These are phyloP conservation scores for Aplodontia rufa DNA, from an alignment of 2,113 vertebrate genomes.

Conservation along the genomic window DNA sequence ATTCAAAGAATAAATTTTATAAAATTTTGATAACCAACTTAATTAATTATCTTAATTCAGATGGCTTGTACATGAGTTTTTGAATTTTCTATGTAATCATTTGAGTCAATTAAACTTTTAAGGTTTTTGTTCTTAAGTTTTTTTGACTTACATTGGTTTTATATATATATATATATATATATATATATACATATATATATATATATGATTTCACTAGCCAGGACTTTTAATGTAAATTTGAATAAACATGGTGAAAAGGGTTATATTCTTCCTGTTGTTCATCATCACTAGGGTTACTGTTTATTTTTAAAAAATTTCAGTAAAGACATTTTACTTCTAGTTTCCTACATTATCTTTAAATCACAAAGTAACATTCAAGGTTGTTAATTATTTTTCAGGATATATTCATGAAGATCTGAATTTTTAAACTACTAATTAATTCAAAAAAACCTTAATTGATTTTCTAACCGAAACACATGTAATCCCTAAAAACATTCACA, in stretches of 20 bases:
- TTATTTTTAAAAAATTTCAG: neutral
- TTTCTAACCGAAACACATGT: neutral
- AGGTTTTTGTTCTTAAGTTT: neutral
- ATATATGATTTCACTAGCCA: neutral
- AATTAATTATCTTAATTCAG: neutral
- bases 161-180: no score
- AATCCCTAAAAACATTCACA: neutral
- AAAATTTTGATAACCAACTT: neutral
- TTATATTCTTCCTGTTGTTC: neutral
- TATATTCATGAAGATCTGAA: neutral
- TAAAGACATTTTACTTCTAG: neutral
- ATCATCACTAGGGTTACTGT: neutral
- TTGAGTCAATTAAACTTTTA: neutral
- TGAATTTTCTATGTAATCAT: neutral
- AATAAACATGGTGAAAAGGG: neutral
- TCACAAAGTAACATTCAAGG: neutral
- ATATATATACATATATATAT: no score
- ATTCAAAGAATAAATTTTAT: neutral
- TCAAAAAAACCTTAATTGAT: neutral
- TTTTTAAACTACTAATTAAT: neutral
- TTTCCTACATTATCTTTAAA: neutral
- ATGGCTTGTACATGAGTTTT: neutral
- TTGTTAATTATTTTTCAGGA: neutral
- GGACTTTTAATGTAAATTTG: neutral
- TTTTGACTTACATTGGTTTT: neutral